Evolutionary conservation across 2,113 vertebrate genomes (phyloP).

Genomic region (Nannobrachium achirus): DNA sequence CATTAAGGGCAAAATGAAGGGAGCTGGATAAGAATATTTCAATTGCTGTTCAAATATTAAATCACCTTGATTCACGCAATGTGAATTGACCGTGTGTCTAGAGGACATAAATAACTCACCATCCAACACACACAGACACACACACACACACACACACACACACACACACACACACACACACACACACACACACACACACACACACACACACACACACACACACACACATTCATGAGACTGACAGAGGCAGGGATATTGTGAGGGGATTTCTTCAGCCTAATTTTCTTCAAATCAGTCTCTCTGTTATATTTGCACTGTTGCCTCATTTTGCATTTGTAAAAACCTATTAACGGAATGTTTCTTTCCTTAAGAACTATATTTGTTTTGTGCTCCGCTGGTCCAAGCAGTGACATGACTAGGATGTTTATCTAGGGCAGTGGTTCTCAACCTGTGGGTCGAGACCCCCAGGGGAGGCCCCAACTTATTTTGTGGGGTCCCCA

Average conservation of each 20-base stretch:
- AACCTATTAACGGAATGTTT: constrained; percentile 68
- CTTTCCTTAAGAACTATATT: constrained; percentile 46
- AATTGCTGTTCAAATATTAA: constrained; percentile 69
- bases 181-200: too few relatives aligned
- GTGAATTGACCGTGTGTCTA: constrained; percentile 52
- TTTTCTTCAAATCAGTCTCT: constrained; percentile 70
- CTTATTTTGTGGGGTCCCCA: too few relatives aligned
- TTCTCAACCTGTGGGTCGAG: too few relatives aligned
- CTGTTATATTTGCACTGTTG: constrained; percentile 52
- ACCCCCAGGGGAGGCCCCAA: too few relatives aligned
- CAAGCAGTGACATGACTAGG: constrained; percentile 14
- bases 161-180: too few relatives aligned
- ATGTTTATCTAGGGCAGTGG: too few relatives aligned
- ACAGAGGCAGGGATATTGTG: constrained; percentile 32
- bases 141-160: too few relatives aligned
- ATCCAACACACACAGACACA: too few relatives aligned
- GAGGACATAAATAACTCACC: constrained; percentile 76
- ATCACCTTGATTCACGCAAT: constrained; percentile 59
- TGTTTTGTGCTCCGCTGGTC: constrained; percentile 42
- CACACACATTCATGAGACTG: constrained; percentile 71
- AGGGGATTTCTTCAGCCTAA: constrained; percentile 18
- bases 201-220: constrained; percentile 27
- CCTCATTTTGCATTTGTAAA: constrained; percentile 71
- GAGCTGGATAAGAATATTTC: constrained; percentile 71
- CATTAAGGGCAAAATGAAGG: background rate